A percentile compares a stretch with the other conserved stretches of the same genome.
These are phyloP conservation scores for Octopus bimaculoides DNA, from an alignment of 1,140 invertebrate genomes.

Conservation along the genomic window DNA sequence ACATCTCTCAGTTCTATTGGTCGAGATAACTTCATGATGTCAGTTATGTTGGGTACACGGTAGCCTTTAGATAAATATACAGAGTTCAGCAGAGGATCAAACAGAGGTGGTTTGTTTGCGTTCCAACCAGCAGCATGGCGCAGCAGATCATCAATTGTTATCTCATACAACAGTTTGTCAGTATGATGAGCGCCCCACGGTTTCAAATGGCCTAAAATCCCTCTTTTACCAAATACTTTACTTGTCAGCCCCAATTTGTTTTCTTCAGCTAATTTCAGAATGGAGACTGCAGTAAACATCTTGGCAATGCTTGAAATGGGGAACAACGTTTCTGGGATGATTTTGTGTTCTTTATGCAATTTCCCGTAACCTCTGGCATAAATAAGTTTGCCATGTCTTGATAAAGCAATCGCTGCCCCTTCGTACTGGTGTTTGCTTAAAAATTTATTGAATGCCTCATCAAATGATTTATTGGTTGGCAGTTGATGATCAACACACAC, in stretches of 20 bases:
- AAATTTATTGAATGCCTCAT: slow-evolving; percentile 29
- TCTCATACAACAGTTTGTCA: slow-evolving; percentile 39
- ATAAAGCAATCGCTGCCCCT: slow-evolving; percentile 42
- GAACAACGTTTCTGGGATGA: slow-evolving; percentile 25
- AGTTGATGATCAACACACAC: not conserved
- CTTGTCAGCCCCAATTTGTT: slow-evolving; percentile 30
- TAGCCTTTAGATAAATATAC: slow-evolving; percentile 27
- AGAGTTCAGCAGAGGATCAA: slow-evolving; percentile 44
- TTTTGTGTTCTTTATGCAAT: slow-evolving; percentile 28
- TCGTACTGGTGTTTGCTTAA: slow-evolving; percentile 36
- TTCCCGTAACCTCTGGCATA: slow-evolving; percentile 42
- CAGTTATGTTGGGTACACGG: slow-evolving; percentile 39
- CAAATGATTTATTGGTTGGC: slow-evolving; percentile 23
- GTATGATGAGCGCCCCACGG: slow-evolving; percentile 23
- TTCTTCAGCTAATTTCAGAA: slow-evolving; percentile 40
- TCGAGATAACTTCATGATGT: slow-evolving; percentile 28
- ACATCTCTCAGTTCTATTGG: slow-evolving; percentile 28
- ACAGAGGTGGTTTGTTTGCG: slow-evolving; percentile 31
- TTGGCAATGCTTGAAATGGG: slow-evolving; percentile 45
- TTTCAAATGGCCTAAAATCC: slow-evolving; percentile 32
- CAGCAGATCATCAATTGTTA: slow-evolving; percentile 48
- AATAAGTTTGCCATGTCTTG: slow-evolving; percentile 37
- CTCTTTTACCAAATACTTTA: slow-evolving; percentile 42
- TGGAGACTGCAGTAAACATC: slow-evolving; percentile 44
- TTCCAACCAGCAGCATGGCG: slow-evolving; percentile 50